Conservation (phyloP, 1,140 invertebrate species). For the Theocolax elegans region DNA sequence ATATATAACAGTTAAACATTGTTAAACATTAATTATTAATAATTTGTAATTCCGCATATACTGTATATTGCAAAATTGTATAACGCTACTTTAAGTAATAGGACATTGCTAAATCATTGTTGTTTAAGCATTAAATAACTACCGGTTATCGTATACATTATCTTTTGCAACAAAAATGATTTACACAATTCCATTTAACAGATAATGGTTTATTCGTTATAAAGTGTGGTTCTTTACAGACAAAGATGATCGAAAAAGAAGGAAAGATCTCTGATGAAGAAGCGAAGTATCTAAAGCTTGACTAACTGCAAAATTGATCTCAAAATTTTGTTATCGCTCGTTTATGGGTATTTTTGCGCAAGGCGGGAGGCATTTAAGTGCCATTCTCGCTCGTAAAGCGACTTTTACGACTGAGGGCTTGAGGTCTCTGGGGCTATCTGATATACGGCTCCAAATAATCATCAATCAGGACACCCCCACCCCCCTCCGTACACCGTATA, state of each 20-base stretch:
- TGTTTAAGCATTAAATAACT: too few species aligned
- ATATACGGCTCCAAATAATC: slow-evolving; percentile 25
- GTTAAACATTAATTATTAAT: too few species aligned
- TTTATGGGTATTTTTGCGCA: slow-evolving; percentile 39
- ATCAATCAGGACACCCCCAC: slow-evolving; percentile 11
- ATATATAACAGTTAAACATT: too few species aligned
- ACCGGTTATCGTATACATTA: too few species aligned
- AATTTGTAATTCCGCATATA: too few species aligned
- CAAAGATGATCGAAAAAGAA: not conserved
- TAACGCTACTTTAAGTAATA: too few species aligned
- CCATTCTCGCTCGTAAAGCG: slow-evolving; percentile 39
- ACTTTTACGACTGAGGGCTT: slow-evolving; percentile 33
- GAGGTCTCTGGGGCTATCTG: slow-evolving; percentile 19
- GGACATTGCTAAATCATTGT: too few species aligned
- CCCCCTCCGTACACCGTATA: not conserved
- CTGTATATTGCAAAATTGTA: too few species aligned
- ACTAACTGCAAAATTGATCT: slow-evolving; percentile 50
- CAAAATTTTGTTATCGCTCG: slow-evolving; percentile 45
- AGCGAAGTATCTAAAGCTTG: slow-evolving; percentile 41
- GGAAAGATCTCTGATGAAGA: not conserved
- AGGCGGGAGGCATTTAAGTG: slow-evolving; percentile 9
- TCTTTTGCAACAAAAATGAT: too few species aligned
- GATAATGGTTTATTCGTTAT: not conserved
- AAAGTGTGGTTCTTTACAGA: not conserved
- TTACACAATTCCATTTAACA: too few species aligned